phyloP scores from a whole-genome alignment of 1,140 invertebrate species.

The Calliopsis andreniformis region DNA sequence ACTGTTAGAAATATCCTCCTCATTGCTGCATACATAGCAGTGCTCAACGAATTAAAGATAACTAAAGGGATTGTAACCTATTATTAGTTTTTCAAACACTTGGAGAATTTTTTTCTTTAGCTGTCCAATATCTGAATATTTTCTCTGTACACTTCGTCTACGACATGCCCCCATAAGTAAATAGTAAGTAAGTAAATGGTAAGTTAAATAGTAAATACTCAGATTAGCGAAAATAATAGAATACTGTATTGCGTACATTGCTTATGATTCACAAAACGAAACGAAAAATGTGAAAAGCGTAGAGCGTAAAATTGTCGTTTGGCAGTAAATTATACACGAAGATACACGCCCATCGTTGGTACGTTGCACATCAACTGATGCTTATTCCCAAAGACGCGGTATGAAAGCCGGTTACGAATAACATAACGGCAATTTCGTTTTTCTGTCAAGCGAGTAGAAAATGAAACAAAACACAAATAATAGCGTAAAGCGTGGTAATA shows the following conservation, averaged over 20 bases:
- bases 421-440: slow-evolving; percentile 59
- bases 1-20: no score
- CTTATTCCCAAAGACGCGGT: slow-evolving; percentile 13
- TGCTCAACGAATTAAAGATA: no score
- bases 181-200: no score
- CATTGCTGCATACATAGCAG: no score
- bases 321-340: slow-evolving; percentile 21
- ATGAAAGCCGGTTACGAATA: slow-evolving; percentile 56
- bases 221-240: slow-evolving; percentile 7
- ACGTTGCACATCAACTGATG: not conserved
- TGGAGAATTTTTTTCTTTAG: no score
- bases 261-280: slow-evolving; percentile 19
- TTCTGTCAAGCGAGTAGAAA: not conserved
- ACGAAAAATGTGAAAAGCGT: slow-evolving; percentile 10
- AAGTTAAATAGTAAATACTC: no score
- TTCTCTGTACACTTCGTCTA: no score
- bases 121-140: no score
- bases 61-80: no score
- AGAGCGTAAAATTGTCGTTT: slow-evolving; percentile 32
- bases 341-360: slow-evolving; percentile 25
- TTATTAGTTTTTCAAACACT: no score
- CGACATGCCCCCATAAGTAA: no score
- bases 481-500: slow-evolving; percentile 9
- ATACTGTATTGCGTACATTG: slow-evolving; percentile 12
- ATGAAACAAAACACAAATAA: slow-evolving; percentile 53